Percentiles rank a stretch among this genome's conserved stretches.
These are phyloP conservation scores for Manis pentadactyla DNA, from an alignment of 2,797 vertebrate species.

Conservation along the genomic window DNA sequence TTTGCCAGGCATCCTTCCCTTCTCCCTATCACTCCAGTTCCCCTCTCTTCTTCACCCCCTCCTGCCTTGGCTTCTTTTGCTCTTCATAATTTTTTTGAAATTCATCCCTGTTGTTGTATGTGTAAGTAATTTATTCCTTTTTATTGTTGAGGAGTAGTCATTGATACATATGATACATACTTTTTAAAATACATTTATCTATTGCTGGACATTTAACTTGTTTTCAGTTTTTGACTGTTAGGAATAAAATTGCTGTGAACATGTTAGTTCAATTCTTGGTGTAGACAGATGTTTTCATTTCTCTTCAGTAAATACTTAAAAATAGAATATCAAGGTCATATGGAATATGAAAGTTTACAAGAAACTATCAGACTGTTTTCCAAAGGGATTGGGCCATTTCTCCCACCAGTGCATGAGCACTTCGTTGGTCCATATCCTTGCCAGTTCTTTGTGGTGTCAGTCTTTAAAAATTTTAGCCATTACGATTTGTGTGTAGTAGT, in stretches of 20 bases:
- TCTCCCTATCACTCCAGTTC: rapidly evolving
- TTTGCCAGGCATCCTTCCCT: not conserved
- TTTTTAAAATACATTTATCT: not conserved
- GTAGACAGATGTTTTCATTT: constrained; percentile 29
- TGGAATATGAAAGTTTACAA: not conserved
- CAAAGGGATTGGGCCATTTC: not conserved
- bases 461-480: constrained; percentile 15
- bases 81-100: constrained; percentile 13
- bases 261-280: not conserved
- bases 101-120: not conserved
- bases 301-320: not conserved
- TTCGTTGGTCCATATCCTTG: not conserved
- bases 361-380: not conserved
- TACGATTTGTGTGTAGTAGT: not conserved
- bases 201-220: not conserved
- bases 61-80: not conserved
- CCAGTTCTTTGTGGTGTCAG: not conserved
- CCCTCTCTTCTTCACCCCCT: not conserved
- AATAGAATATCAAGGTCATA: not conserved
- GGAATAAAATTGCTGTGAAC: not conserved
- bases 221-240: constrained; percentile 8
- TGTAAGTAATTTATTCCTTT: not conserved
- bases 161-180: not conserved
- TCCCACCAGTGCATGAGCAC: not conserved
- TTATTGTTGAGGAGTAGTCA: not conserved